Percentiles rank a stretch among this genome's conserved stretches.
Conservation (phyloP, 2,888 invertebrate genomes). For the Dendrolimus houi region DNA sequence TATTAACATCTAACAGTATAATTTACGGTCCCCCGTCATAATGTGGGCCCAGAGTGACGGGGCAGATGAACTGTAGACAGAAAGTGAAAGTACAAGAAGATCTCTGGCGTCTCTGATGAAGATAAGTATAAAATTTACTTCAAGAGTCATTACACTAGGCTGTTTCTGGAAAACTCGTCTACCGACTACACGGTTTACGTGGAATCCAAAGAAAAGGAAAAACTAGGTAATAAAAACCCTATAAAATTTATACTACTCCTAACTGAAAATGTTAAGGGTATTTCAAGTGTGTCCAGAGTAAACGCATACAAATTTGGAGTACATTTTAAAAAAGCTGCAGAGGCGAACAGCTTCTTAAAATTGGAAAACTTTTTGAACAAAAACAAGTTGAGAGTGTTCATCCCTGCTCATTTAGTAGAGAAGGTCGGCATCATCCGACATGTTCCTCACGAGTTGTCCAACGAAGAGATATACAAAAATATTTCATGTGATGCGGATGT, state of each 20-base stretch:
- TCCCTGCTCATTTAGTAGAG: background rate
- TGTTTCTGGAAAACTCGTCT: background rate
- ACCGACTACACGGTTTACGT: background rate
- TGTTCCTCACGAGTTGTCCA: background rate
- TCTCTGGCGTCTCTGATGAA: background rate
- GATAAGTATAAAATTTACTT: background rate
- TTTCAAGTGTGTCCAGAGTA: background rate
- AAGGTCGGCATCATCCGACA: background rate
- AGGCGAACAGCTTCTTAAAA: background rate
- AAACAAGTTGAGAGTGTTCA: background rate
- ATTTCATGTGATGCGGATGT: background rate
- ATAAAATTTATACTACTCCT: background rate
- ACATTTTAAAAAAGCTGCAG: background rate
- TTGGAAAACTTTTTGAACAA: background rate
- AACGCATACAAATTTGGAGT: background rate
- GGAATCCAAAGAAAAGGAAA: background rate
- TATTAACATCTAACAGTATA: background rate
- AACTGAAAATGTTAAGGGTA: background rate
- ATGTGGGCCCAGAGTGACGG: background rate
- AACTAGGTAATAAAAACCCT: background rate
- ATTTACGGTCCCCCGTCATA: background rate
- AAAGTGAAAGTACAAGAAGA: background rate
- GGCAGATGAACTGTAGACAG: background rate
- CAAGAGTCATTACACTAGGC: too few relatives aligned
- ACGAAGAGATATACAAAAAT: background rate